Conservation (phyloP, 2,888 invertebrate species). For the Metopia argyrocephala region DNA sequence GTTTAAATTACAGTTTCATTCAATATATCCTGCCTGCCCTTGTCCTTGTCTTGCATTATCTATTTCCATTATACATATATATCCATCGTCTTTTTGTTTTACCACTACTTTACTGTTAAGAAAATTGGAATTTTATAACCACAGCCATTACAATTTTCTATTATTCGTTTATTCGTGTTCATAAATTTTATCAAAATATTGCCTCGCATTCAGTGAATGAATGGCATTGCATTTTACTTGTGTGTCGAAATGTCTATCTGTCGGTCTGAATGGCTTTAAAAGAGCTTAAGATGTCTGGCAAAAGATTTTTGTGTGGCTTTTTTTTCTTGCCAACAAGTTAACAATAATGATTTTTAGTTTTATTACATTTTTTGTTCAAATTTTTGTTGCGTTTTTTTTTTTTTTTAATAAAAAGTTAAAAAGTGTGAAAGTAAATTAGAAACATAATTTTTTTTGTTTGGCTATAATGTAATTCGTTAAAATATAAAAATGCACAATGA, state of each 20-base stretch:
- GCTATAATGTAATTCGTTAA: constrained; percentile 2
- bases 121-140: constrained; percentile 60
- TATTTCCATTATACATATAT: not conserved
- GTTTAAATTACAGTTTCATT: constrained; percentile 39
- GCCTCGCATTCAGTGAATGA: constrained; percentile 34
- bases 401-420: not conserved
- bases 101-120: constrained; percentile 34
- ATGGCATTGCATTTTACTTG: constrained; percentile 17
- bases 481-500: too few relatives aligned
- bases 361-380: constrained; percentile 24
- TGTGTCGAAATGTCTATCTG: not conserved
- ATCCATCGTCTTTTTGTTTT: not conserved
- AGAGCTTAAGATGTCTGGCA: constrained; percentile 64
- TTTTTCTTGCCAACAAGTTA: constrained; percentile 38
- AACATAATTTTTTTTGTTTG: constrained; percentile 1
- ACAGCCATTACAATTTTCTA: constrained; percentile 59
- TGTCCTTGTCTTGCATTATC: constrained; percentile 4
- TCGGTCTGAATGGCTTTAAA: constrained; percentile 33
- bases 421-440: constrained; percentile 18
- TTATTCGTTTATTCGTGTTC: constrained; percentile 72
- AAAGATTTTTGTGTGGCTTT: not conserved
- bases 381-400: not conserved
- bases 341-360: constrained; percentile 59
- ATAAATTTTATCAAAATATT: constrained; percentile 72
- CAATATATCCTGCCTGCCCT: not conserved